Evolutionary conservation across 1,140 invertebrate species (phyloP).

Genomic region (Drosophila teissieri): DNA sequence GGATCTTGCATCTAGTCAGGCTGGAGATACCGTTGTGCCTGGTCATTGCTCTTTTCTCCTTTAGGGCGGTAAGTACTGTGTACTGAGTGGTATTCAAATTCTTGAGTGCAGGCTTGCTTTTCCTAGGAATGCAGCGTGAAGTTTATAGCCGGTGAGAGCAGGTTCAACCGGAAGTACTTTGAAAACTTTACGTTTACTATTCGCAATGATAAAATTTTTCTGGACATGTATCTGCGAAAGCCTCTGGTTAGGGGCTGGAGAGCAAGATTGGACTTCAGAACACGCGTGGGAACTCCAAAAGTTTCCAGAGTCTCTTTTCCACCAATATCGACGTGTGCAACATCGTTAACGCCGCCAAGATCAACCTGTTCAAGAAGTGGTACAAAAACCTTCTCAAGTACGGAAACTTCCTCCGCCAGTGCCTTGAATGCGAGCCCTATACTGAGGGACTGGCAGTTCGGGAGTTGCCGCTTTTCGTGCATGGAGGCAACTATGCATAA

Average conservation of each 20-base stretch:
- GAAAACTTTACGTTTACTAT: conserved; percentile 51
- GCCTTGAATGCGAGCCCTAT: conserved; percentile 44
- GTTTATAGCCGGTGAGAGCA: conserved; percentile 46
- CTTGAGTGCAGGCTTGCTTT: neutral
- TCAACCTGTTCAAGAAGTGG: conserved; percentile 64
- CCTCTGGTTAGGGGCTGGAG: conserved; percentile 42
- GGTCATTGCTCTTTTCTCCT: conserved; percentile 1
- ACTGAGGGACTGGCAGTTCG: conserved; percentile 50
- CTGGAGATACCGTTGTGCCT: conserved; percentile 20
- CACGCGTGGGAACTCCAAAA: conserved; percentile 52
- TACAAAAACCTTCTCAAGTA: conserved; percentile 56
- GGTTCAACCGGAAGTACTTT: conserved; percentile 53
- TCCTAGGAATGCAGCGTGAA: conserved; percentile 42
- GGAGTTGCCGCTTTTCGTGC: too few species aligned
- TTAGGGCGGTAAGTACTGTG: conserved; percentile 36
- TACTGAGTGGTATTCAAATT: neutral
- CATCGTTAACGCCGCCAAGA: conserved; percentile 52
- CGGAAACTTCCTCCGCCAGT: conserved; percentile 57
- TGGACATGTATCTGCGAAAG: conserved; percentile 53
- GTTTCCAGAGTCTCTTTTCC: conserved; percentile 63
- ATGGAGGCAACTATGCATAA: too few species aligned
- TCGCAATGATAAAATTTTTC: conserved; percentile 36
- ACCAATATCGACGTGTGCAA: conserved; percentile 60
- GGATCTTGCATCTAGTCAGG: conserved; percentile 4
- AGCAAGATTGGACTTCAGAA: conserved; percentile 54